Conservation (phyloP, 1,140 invertebrate genomes). For the Bactericera cockerelli region DNA sequence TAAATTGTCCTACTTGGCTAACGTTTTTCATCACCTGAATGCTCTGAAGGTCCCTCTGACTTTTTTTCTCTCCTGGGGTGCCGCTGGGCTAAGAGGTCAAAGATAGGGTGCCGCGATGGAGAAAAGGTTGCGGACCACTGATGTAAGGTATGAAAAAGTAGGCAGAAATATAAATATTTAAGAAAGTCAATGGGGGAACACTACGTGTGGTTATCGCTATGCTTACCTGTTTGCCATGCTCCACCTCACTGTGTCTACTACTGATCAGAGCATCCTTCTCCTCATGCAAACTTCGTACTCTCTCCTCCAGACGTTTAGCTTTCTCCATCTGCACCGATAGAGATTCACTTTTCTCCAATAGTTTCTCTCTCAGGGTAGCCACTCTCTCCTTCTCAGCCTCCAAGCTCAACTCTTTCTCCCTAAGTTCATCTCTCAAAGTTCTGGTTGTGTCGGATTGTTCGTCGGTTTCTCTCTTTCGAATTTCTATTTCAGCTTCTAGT, state of each 20-base stretch:
- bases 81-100: no score
- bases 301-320: not conserved
- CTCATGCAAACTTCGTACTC: not conserved
- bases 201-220: no score
- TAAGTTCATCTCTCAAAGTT: not conserved
- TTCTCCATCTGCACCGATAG: not conserved
- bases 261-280: not conserved
- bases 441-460: not conserved
- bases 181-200: no score
- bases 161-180: no score
- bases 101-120: no score
- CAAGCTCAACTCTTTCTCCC: not conserved
- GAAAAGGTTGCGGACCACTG: no score
- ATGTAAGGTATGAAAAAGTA: no score
- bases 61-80: no score
- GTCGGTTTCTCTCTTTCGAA: not conserved
- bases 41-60: no score
- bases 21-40: no score
- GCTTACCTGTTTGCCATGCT: not conserved
- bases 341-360: not conserved
- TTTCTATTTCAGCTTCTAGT: not conserved
- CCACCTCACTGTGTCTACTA: not conserved
- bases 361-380: not conserved
- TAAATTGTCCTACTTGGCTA: no score
- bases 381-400: not conserved